Conservation (phyloP, 2,888 invertebrate genomes). For the Euspilapteryx auroguttella region DNA sequence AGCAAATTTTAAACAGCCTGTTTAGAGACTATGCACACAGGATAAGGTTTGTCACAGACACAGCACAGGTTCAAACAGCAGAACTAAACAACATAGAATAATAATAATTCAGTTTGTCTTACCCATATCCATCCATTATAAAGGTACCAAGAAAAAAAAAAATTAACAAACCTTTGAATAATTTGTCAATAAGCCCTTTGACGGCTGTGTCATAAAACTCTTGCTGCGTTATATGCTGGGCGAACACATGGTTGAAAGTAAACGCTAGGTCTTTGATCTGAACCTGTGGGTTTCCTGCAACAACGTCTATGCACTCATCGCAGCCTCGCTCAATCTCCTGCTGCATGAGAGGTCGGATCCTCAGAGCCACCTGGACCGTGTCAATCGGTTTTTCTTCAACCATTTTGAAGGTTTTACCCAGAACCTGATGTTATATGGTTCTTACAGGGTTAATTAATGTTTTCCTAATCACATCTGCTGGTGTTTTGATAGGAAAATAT, state of each 20-base stretch:
- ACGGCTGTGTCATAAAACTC: conserved; percentile 76
- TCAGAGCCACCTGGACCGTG: conserved; percentile 76
- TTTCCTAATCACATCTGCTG: no score
- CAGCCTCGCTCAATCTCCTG: conserved; percentile 76
- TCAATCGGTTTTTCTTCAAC: conserved; percentile 39
- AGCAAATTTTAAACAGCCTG: no score
- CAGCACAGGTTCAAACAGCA: no score
- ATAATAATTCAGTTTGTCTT: no score
- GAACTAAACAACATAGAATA: no score
- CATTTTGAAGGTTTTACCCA: conserved; percentile 23
- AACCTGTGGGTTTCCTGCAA: conserved; percentile 68
- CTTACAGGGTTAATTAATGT: no score
- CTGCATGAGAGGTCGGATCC: conserved; percentile 78
- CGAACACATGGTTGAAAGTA: conserved; percentile 83
- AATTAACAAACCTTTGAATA: conserved; percentile 70
- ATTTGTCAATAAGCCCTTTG: conserved; percentile 67
- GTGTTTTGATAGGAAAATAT: no score
- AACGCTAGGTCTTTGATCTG: conserved; percentile 73
- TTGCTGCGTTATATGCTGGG: conserved; percentile 68
- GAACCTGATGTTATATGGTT: no score
- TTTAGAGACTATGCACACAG: no score
- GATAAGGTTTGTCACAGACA: no score
- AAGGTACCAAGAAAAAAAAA: no score
- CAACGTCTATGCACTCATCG: conserved; percentile 69
- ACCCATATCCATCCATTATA: no score